Evolutionary conservation across 1,140 invertebrate species (phyloP).

Genomic region (Arion vulgaris): DNA sequence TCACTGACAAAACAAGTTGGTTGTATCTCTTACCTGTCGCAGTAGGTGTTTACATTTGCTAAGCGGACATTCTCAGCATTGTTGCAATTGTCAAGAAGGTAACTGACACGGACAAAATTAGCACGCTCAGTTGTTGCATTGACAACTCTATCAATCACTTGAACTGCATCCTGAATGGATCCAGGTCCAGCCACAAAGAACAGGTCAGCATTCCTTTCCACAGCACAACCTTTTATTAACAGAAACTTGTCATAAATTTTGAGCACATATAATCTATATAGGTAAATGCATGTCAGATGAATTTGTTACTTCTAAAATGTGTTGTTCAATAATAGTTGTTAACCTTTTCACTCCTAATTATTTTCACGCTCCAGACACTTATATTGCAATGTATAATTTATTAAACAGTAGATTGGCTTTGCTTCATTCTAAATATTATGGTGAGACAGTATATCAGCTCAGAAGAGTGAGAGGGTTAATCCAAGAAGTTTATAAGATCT

Average conservation of each 20-base stretch:
- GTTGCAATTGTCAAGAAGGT: conserved; percentile 37
- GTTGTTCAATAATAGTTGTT: no score
- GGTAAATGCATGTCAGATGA: neutral
- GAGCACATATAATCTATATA: neutral
- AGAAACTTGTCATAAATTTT: neutral
- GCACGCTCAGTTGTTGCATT: neutral
- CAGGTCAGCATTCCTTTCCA: conserved; percentile 27
- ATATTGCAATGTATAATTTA: no score
- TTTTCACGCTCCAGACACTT: no score
- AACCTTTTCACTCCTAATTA: no score
- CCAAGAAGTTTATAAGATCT: no score
- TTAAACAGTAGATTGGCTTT: no score
- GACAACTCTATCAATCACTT: conserved; percentile 30
- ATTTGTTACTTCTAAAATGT: neutral
- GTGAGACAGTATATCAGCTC: no score
- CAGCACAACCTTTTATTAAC: conserved; percentile 25
- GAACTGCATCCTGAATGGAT: conserved; percentile 30
- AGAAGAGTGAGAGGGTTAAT: no score
- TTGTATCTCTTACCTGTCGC: no score
- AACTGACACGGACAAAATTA: conserved; percentile 16
- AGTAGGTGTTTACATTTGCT: conserved; percentile 24
- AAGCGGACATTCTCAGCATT: conserved; percentile 19
- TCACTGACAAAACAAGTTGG: no score
- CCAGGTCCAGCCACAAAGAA: conserved; percentile 41
- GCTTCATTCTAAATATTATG: no score